A percentile compares a stretch with the other conserved stretches of the same genome.
phyloP scores from a whole-genome alignment of 2,797 vertebrate genomes.

The Sorex maritimensis region DNA sequence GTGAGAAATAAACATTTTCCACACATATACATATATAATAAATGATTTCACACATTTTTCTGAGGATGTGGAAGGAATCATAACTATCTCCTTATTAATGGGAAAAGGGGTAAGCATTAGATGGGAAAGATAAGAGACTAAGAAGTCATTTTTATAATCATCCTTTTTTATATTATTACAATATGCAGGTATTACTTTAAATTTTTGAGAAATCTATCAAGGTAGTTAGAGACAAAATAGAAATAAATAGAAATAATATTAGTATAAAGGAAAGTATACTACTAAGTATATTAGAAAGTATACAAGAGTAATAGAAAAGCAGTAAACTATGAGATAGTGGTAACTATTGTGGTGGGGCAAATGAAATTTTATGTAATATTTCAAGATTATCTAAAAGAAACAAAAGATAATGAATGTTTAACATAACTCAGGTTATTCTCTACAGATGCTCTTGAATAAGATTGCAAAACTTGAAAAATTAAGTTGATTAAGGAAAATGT shows the following conservation, averaged over 20 bases:
- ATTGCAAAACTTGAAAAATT: too few species aligned
- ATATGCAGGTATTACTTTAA: background rate
- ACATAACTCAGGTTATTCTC: background rate
- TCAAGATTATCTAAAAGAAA: conserved; percentile 16
- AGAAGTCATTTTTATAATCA: background rate
- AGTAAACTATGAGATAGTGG: background rate
- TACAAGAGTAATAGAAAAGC: conserved; percentile 23
- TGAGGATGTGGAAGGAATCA: too few species aligned
- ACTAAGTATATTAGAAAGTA: too few species aligned
- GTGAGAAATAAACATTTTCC: background rate
- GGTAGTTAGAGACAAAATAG: too few species aligned
- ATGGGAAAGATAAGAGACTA: background rate
- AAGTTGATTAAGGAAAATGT: too few species aligned
- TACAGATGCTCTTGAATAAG: too few species aligned
- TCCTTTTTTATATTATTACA: background rate
- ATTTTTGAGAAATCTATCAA: background rate
- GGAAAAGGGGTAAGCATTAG: too few species aligned
- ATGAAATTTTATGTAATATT: background rate
- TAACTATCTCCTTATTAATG: too few species aligned
- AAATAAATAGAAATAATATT: background rate
- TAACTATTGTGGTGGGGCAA: background rate
- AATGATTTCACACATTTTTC: background rate
- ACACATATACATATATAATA: background rate
- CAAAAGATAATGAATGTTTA: background rate
- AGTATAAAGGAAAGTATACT: background rate